These are phyloP conservation scores for Oscheius sp. DNA, from an alignment of 2,888 invertebrate species.

Conservation along the genomic window DNA sequence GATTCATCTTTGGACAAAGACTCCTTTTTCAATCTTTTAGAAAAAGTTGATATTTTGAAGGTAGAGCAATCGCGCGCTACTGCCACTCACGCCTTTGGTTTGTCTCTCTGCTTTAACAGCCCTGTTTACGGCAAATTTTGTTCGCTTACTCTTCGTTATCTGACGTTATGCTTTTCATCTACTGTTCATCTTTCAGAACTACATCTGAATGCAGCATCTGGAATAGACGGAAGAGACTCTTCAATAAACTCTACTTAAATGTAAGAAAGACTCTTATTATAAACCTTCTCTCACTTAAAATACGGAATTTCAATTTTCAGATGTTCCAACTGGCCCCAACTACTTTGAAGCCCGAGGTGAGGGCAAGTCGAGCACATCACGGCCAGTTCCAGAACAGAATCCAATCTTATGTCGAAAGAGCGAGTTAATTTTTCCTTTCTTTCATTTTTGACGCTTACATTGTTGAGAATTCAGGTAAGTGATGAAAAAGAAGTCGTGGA, in stretches of 20 bases:
- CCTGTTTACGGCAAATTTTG: neutral
- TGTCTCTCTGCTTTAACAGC: too few relatives aligned
- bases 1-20: too few relatives aligned
- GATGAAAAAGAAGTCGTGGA: slow-evolving; percentile 53
- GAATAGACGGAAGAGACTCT: too few relatives aligned
- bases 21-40: too few relatives aligned
- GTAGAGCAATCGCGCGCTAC: too few relatives aligned
- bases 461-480: slow-evolving; percentile 31
- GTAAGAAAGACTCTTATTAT: too few relatives aligned
- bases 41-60: too few relatives aligned
- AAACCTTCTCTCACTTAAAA: too few relatives aligned
- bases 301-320: neutral
- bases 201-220: too few relatives aligned
- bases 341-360: slow-evolving; percentile 39
- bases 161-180: neutral
- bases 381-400: slow-evolving; percentile 47
- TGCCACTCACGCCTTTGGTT: too few relatives aligned
- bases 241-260: too few relatives aligned
- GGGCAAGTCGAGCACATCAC: slow-evolving; percentile 42
- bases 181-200: too few relatives aligned
- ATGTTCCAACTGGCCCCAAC: slow-evolving; percentile 38
- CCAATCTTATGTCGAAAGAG: slow-evolving; percentile 35
- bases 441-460: neutral
- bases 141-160: neutral
- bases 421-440: slow-evolving; percentile 13